Evolutionary conservation across 1,140 invertebrate genomes (phyloP).

Genomic region (Zaprionus africanus): DNA sequence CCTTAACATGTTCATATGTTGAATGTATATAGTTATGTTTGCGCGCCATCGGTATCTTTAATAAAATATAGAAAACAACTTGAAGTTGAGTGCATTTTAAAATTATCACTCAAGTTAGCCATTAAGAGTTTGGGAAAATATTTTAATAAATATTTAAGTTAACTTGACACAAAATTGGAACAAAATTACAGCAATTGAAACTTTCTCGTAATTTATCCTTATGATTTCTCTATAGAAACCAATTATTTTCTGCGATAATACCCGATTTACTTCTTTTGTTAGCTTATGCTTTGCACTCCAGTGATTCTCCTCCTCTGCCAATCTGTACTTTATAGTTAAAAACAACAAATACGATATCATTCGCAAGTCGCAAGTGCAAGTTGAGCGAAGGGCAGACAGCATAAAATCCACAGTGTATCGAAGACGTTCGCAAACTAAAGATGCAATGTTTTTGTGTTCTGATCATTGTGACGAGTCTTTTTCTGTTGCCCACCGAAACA

Average conservation of each 20-base stretch:
- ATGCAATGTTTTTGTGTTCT: neutral
- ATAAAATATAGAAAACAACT: too few relatives aligned
- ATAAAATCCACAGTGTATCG: neutral
- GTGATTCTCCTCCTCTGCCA: neutral
- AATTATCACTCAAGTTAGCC: too few relatives aligned
- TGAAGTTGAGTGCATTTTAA: too few relatives aligned
- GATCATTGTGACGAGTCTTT: conserved; percentile 11
- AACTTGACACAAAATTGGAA: too few relatives aligned
- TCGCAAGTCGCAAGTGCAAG: neutral
- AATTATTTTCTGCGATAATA: neutral
- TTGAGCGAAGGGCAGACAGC: conserved; percentile 12
- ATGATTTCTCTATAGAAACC: too few relatives aligned
- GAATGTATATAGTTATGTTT: too few relatives aligned
- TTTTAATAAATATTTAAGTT: too few relatives aligned
- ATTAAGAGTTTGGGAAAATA: too few relatives aligned
- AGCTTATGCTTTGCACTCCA: neutral
- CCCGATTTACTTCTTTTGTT: neutral
- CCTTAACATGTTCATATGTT: neutral
- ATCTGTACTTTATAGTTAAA: neutral
- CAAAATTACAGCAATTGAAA: too few relatives aligned
- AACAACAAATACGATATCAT: conserved; percentile 12
- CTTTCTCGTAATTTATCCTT: too few relatives aligned
- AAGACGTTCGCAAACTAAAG: neutral
- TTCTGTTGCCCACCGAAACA: neutral
- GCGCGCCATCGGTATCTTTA: too few relatives aligned